These are phyloP conservation scores for Nephrotoma guestfalica DNA, from an alignment of 2,888 invertebrate genomes.

Conservation along the genomic window DNA sequence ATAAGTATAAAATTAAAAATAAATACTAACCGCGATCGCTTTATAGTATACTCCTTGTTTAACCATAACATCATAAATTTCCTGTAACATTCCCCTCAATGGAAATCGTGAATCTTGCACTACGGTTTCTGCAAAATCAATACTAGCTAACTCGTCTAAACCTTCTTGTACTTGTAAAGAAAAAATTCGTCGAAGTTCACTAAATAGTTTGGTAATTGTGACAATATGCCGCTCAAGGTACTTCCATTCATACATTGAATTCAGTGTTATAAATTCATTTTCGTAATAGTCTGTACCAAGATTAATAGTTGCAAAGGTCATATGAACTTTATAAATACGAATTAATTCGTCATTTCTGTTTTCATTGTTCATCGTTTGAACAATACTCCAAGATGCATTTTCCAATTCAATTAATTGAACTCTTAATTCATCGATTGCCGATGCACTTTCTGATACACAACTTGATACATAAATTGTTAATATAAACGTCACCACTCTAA, in stretches of 20 bases:
- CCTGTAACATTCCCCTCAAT: conserved; percentile 40
- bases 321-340: neutral
- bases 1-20: neutral
- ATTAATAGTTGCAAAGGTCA: conserved; percentile 2
- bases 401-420: neutral
- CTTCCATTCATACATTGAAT: conserved; percentile 48
- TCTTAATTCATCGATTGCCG: conserved; percentile 37
- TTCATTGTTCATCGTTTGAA: neutral
- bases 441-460: conserved; percentile 14
- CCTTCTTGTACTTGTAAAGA: conserved; percentile 23
- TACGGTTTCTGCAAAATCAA: conserved; percentile 49
- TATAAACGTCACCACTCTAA: neutral
- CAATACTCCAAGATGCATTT: neutral
- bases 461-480: neutral
- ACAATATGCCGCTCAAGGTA: conserved; percentile 44
- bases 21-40: conserved; percentile 44
- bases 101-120: conserved; percentile 43
- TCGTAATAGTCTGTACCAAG: conserved; percentile 9
- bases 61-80: conserved; percentile 44
- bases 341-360: neutral
- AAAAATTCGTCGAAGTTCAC: conserved; percentile 44
- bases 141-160: conserved; percentile 38
- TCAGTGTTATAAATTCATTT: conserved; percentile 22
- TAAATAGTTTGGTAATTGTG: conserved; percentile 49
- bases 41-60: conserved; percentile 50